phyloP scores from a whole-genome alignment of 2,113 vertebrate genomes.

The Leptocoma aspasia region DNA sequence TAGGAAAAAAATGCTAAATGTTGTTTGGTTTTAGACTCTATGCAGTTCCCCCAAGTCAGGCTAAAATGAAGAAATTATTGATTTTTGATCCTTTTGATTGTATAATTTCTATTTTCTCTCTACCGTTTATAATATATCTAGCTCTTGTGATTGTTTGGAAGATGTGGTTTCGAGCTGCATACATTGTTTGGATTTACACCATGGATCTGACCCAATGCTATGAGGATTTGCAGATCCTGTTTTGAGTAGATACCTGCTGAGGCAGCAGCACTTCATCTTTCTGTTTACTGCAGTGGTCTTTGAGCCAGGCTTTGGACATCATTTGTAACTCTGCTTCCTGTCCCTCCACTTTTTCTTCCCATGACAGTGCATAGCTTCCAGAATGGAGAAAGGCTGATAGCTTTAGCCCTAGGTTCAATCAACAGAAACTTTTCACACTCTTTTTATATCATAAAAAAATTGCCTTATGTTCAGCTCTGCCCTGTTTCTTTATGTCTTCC shows the following conservation, averaged over 20 bases:
- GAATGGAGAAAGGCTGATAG: background rate
- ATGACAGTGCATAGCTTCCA: background rate
- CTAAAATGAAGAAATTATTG: background rate
- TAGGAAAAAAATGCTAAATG: background rate
- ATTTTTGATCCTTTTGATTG: background rate
- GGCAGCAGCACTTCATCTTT: background rate
- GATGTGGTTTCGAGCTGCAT: background rate
- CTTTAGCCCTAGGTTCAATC: background rate
- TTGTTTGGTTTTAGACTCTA: background rate
- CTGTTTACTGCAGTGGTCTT: background rate
- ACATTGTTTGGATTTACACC: background rate
- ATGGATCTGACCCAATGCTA: background rate
- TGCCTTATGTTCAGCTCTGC: background rate
- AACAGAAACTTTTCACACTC: background rate
- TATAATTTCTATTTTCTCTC: background rate
- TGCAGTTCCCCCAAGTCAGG: background rate
- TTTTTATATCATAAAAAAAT: background rate
- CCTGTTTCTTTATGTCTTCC: background rate
- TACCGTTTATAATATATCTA: background rate
- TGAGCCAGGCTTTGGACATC: background rate
- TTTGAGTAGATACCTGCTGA: background rate
- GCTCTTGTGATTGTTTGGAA: background rate
- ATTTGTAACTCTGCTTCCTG: background rate
- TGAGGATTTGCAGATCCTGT: background rate
- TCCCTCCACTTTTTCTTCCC: background rate